phyloP scores from a whole-genome alignment of 2,797 vertebrate genomes.

The Limosa lapponica region DNA sequence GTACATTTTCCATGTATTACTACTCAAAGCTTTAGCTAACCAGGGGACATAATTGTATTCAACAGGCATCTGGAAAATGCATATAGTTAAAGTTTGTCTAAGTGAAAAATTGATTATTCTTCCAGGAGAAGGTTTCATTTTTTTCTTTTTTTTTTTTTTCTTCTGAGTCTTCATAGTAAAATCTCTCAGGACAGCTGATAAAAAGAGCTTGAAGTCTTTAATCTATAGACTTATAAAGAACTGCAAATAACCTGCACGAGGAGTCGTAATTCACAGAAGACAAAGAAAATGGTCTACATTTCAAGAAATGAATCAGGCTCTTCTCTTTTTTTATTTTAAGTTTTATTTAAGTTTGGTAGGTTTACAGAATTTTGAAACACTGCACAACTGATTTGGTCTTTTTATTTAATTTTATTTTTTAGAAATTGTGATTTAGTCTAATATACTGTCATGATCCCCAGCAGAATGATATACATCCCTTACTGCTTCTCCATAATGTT shows the following conservation, averaged over 20 bases:
- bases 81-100: background rate
- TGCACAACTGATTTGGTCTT: background rate
- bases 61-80: background rate
- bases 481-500: background rate
- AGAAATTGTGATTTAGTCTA: background rate
- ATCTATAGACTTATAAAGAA: conserved; percentile 16
- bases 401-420: background rate
- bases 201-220: conserved; percentile 14
- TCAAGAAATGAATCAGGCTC: background rate
- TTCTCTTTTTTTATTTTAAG: background rate
- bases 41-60: background rate
- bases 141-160: background rate
- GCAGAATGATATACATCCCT: background rate
- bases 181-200: conserved; percentile 23
- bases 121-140: background rate
- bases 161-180: background rate
- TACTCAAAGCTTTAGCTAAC: background rate
- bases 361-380: background rate
- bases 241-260: conserved; percentile 7
- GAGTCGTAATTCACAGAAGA: background rate
- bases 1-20: background rate
- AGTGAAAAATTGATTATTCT: conserved; percentile 20
- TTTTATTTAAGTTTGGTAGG: background rate
- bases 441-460: background rate
- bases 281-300: background rate